Evolutionary conservation across 2,797 vertebrate genomes (phyloP).

Genomic region (Parauchenoglanis ngamensis): DNA sequence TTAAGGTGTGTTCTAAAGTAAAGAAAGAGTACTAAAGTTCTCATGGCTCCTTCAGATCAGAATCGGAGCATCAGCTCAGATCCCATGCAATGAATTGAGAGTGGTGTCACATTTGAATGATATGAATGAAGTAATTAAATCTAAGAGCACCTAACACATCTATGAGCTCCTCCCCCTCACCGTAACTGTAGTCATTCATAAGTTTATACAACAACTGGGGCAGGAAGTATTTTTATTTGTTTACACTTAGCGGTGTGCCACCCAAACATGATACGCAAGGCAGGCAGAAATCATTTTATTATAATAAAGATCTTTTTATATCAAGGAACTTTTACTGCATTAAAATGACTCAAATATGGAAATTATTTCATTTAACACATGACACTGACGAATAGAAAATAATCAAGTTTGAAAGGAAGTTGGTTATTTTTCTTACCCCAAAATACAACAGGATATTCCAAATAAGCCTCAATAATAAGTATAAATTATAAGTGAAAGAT

Average conservation of each 20-base stretch:
- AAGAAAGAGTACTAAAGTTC: too few relatives aligned
- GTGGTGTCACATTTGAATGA: background rate
- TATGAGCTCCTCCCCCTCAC: background rate
- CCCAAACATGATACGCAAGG: background rate
- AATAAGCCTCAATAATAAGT: background rate
- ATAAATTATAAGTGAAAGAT: background rate
- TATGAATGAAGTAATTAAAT: slow-evolving; percentile 6
- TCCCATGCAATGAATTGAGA: background rate
- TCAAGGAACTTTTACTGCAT: background rate
- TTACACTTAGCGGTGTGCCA: background rate
- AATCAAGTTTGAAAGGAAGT: background rate
- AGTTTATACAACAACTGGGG: background rate
- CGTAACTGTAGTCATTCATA: slow-evolving; percentile 9
- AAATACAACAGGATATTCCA: background rate
- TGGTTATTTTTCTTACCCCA: background rate
- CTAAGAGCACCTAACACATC: background rate
- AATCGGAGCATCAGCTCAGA: background rate
- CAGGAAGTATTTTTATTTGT: background rate
- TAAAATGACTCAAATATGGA: background rate
- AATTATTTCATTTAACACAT: too few relatives aligned
- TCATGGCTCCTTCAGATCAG: background rate
- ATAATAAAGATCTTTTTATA: background rate
- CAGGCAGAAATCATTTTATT: background rate
- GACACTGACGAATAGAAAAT: background rate
- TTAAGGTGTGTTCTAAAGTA: background rate